Evolutionary conservation across 1,140 invertebrate species (phyloP), one percentile per base, ranked within the genome.

Genomic region (Idris sp.): DNA sequence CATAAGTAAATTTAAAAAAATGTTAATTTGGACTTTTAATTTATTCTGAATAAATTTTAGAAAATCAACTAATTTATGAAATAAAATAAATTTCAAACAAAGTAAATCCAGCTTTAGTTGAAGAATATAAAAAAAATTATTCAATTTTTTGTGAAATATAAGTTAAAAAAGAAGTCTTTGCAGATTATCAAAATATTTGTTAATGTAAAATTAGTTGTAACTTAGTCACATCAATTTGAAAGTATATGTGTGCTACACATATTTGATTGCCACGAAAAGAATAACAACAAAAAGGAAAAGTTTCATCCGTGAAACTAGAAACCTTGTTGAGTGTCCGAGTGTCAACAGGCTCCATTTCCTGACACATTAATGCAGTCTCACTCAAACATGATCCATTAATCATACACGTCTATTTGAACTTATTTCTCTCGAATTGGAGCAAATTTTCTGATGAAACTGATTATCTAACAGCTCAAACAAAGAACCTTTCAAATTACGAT

Each of bases 271-370:
- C 30, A 36, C 53, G 58, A 75, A 67, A 61, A 61, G 68, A 62
- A 73, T 53, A 64, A 68, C 40, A 64, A 68, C 40, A 59, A 72
- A 73, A 67, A 76, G 74, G 62, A 56, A 72, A 73, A 73, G 64
- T 77, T 69, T 26, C 58, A 65, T 54, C 53, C 59, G 41, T 69
- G 75, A 74, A 77, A 77, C 58, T 74, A 49, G 75, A 77, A 65
- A 74, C 75, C 58, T 54, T 59, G 58, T 48, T 59, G 58, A 58
- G 68, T 46, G 53, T 58, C 56, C 44, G 40, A 73, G 62, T 76
- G 58, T 77, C 75, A 77, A 77, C 69, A 74, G 71, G 68, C 51
- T 77, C 64, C 43, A 67, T 65, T 77, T 71, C 61, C 64, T 69
- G 58, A 48, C 53, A 13, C 54, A 64, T 74, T 73, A 69, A 68